Conservation (phyloP, 2,888 invertebrate species). For the Xestobium rufovillosum region DNA sequence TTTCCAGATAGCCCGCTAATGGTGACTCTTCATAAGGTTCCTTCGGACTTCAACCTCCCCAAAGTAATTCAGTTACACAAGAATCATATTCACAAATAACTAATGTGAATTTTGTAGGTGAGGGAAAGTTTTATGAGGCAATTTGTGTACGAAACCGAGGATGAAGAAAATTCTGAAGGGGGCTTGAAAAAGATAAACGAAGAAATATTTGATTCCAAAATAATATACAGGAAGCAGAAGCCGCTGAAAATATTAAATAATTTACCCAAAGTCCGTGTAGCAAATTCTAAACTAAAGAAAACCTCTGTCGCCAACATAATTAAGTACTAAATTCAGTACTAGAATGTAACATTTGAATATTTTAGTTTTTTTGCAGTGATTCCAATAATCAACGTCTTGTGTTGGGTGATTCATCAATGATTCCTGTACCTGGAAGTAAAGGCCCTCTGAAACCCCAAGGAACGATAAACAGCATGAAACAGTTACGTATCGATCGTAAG, state of each 20-base stretch:
- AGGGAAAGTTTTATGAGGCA: constrained; percentile 98
- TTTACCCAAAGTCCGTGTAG: constrained; percentile 74
- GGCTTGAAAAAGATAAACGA: constrained; percentile 47
- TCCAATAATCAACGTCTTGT: constrained; percentile 90
- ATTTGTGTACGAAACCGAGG: constrained; percentile 85
- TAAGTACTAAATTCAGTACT: constrained; percentile 51
- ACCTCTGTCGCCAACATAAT: constrained; percentile 82
- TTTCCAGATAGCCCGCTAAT: constrained; percentile 99
- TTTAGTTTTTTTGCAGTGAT: constrained; percentile 54
- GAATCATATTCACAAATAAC: neutral
- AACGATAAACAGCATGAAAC: constrained; percentile 72
- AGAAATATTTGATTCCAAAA: constrained; percentile 64
- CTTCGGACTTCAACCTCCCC: constrained; percentile 83
- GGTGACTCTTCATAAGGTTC: constrained; percentile 90
- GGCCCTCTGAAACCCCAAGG: constrained; percentile 80
- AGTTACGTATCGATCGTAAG: constrained; percentile 80
- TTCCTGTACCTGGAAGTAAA: constrained; percentile 73
- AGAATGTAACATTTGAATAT: constrained; percentile 10
- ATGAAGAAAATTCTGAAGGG: constrained; percentile 62
- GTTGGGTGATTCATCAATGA: constrained; percentile 88
- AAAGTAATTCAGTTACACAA: constrained; percentile 53
- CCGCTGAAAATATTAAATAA: constrained; percentile 74
- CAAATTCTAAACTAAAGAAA: constrained; percentile 70
- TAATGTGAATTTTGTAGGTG: constrained; percentile 50
- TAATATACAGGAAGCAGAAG: constrained; percentile 75